Evolutionary conservation across 2,888 invertebrate genomes (phyloP), one percentile per base, ranked within the genome.

Genomic region (Eristalis pertinax): DNA sequence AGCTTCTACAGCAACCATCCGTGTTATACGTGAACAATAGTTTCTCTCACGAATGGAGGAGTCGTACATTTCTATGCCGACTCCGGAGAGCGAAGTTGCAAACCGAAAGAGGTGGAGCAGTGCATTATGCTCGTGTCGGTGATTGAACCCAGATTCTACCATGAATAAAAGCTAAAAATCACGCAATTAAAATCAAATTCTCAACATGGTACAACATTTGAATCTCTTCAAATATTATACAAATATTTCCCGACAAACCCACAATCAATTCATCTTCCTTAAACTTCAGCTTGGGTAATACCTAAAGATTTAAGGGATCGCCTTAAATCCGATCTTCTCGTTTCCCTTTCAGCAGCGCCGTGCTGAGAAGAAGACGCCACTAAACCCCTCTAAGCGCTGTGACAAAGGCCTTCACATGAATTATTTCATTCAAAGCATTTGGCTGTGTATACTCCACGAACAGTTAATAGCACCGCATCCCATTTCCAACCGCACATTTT

Each of bases 401-500:
- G 80, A 67, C 73, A 67, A 32, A 74, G 62, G 62, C 67, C 63
- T 72, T 85, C 65, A 76, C 69, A 83, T 83, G 78, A 86, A 86
- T 86, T 86, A 74, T 86, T 83, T 83, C 83, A 86, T 83, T 86
- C 78, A 74, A 86, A 72, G 74, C 74, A 75, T 82, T 75, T 72
- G 86, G 77, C 77, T 82, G 82, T 77, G 82, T 82, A 77, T 85
- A 82, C 82, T 75, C 77, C 77, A 82, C 74, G 77, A 82, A 72
- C 82, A 82, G 77, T 82, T 85, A 67, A 78, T 70, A 64, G 43
- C 63, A 35, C 56, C 64, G 56, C 56, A 62, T 80, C 38, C 72
- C 68, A 41, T 32, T 62, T 68, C 74, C 38, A 41, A 58, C 68
- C 72, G 68, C 13, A 79, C 26, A 73, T 38, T 86, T 86, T 86